A percentile compares a stretch with the other conserved stretches of the same genome.
These are phyloP conservation scores for Phragmatobia fuliginosa DNA, from an alignment of 2,888 invertebrate genomes.

Conservation along the genomic window DNA sequence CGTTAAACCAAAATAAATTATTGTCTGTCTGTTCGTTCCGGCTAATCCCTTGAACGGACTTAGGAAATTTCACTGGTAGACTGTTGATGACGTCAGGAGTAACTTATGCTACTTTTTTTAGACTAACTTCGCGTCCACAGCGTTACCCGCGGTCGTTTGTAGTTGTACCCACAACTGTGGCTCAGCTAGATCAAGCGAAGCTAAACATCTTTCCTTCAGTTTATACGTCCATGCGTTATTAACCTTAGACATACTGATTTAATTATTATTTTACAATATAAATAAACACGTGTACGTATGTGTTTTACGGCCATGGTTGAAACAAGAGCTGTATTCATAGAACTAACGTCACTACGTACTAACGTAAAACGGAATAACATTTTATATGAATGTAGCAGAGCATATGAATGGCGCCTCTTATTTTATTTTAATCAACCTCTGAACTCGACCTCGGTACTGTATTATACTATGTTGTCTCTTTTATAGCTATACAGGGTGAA, in stretches of 20 bases:
- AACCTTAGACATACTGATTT: neutral
- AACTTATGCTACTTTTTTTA: too few species aligned
- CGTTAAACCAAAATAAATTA: too few species aligned
- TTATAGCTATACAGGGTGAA: too few species aligned
- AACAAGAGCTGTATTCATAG: neutral
- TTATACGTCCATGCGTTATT: neutral
- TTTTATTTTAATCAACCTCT: neutral
- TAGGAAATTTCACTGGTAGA: too few species aligned
- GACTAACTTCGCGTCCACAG: too few species aligned
- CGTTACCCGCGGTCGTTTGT: too few species aligned
- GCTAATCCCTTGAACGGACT: too few species aligned
- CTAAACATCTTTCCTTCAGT: neutral
- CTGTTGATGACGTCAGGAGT: too few species aligned
- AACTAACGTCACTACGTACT: neutral
- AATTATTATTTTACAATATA: neutral
- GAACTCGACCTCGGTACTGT: neutral
- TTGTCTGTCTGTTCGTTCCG: too few species aligned
- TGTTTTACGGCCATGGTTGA: neutral
- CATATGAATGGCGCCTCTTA: neutral
- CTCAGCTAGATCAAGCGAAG: too few species aligned
- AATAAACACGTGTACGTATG: neutral
- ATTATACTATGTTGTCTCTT: too few species aligned
- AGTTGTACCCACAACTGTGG: too few species aligned
- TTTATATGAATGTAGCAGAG: neutral
- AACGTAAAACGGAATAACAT: neutral